Evolutionary conservation across 2,113 vertebrate genomes (phyloP).

Genomic region (Alexandromys fortis): DNA sequence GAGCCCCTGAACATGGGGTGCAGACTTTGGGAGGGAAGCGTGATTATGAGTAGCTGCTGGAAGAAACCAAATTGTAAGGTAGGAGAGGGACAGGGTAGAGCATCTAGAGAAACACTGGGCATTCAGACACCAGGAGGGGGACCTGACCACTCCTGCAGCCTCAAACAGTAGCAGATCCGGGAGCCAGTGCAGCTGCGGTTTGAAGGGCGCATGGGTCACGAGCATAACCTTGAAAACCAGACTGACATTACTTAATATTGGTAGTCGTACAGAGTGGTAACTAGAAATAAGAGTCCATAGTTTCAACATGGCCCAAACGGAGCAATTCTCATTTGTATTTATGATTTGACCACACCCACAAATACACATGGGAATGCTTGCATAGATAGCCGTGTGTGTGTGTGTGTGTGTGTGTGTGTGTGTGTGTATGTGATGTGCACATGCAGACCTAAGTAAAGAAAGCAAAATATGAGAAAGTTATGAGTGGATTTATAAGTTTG

Average conservation of each 20-base stretch:
- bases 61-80: no score
- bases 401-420: not conserved
- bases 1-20: not conserved
- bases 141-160: not conserved
- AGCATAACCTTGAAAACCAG: not conserved
- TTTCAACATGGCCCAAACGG: not conserved
- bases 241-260: not conserved
- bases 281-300: not conserved
- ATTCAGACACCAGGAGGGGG: not conserved
- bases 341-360: not conserved
- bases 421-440: not conserved
- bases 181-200: not conserved
- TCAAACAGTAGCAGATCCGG: not conserved
- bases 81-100: not conserved
- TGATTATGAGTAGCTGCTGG: not conserved
- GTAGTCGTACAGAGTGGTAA: not conserved
- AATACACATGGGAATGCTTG: not conserved
- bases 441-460: not conserved
- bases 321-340: not conserved
- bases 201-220: not conserved
- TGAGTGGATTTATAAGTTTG: not conserved
- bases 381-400: not conserved
- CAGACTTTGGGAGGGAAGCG: not conserved
- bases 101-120: not conserved
- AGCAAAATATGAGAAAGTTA: not conserved